These are phyloP conservation scores for Oryzias curvinotus DNA, from an alignment of 2,113 vertebrate genomes.

Conservation along the genomic window DNA sequence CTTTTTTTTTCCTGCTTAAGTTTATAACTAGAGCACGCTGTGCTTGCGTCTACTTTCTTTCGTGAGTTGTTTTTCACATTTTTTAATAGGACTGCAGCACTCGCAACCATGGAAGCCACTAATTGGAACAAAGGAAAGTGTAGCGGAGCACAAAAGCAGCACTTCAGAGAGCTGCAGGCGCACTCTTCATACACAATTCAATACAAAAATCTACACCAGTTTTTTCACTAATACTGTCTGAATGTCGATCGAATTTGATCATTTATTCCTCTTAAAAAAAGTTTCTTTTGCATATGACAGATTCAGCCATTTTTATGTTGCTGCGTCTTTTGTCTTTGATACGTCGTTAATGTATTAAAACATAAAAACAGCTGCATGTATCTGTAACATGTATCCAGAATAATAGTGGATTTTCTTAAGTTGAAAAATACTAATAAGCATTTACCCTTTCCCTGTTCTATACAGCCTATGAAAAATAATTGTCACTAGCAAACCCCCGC, in stretches of 20 bases:
- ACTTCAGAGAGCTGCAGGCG: not conserved
- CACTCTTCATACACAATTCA: not conserved
- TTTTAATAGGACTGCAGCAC: conserved; percentile 22
- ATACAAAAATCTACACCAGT: not conserved
- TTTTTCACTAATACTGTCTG: too few species aligned
- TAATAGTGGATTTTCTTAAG: conserved; percentile 60
- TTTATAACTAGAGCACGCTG: not conserved
- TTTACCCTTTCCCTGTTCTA: conserved; percentile 70
- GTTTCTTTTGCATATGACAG: too few species aligned
- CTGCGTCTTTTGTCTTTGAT: too few species aligned
- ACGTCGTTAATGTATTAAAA: not conserved
- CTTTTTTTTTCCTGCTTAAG: not conserved
- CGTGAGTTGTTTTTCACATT: conserved; percentile 3
- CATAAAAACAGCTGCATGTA: conserved; percentile 32
- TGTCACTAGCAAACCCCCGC: conserved; percentile 64
- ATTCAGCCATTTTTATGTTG: too few species aligned
- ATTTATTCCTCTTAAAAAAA: too few species aligned
- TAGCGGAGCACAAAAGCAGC: conserved; percentile 5
- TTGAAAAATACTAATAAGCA: conserved; percentile 66
- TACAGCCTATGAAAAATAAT: conserved; percentile 74
- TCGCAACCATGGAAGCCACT: conserved; percentile 27
- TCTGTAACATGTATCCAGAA: conserved; percentile 22
- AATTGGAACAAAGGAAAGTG: conserved; percentile 42
- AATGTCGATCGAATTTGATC: too few species aligned
- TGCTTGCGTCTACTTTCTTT: not conserved